Conservation (phyloP, 2,888 invertebrate genomes). For the Diadromus collaris region DNA sequence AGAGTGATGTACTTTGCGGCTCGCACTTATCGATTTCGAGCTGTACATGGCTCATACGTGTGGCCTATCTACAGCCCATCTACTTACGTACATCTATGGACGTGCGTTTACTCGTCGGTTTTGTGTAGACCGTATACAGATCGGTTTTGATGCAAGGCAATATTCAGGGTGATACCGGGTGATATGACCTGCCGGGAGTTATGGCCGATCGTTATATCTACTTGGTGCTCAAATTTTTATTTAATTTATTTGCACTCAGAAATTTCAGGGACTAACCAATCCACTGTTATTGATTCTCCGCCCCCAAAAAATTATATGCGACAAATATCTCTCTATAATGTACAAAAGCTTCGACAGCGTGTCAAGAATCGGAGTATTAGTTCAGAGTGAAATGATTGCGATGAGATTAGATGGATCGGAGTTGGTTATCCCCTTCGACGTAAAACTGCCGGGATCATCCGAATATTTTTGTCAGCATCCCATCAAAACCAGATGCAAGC, state of each 20-base stretch:
- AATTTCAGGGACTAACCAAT: too few species aligned
- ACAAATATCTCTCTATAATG: too few species aligned
- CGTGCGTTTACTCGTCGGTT: neutral
- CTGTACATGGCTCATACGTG: conserved; percentile 37
- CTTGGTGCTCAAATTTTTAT: too few species aligned
- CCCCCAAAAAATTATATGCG: too few species aligned
- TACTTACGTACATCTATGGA: conserved; percentile 10
- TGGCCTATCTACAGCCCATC: conserved; percentile 17
- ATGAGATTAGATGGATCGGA: conserved; percentile 13
- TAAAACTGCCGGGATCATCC: conserved; percentile 22
- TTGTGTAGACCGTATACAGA: neutral
- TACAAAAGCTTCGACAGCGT: too few species aligned
- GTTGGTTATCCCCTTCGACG: conserved; percentile 16
- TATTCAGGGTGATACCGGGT: neutral
- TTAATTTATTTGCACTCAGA: too few species aligned
- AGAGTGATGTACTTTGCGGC: conserved; percentile 57
- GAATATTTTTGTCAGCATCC: conserved; percentile 14
- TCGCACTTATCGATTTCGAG: conserved; percentile 55
- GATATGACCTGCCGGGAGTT: too few species aligned
- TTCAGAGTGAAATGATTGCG: too few species aligned
- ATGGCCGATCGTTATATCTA: too few species aligned
- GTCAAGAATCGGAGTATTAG: too few species aligned
- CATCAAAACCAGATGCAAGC: neutral
- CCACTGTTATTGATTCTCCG: too few species aligned
- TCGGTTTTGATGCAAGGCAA: neutral